Percentiles rank a stretch among this genome's conserved stretches.
These are phyloP conservation scores for Tuberolachnus salignus DNA, from an alignment of 2,888 invertebrate species.

Conservation along the genomic window DNA sequence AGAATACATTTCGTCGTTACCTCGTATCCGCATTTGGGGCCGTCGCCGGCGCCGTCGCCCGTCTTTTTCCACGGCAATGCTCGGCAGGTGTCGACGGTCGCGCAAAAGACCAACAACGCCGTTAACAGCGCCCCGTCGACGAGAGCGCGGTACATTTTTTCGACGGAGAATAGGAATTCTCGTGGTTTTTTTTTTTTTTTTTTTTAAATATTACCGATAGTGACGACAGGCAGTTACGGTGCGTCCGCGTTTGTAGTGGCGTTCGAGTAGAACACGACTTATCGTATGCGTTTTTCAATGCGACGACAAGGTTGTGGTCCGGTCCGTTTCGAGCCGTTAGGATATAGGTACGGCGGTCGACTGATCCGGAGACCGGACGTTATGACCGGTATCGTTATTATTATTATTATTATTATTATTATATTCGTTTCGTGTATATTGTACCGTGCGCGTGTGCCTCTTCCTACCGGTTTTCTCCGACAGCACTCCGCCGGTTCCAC, in stretches of 20 bases:
- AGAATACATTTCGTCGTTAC: background rate
- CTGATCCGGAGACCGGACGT: constrained; percentile 21
- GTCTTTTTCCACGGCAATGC: background rate
- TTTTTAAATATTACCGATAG: too few relatives aligned
- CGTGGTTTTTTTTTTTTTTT: too few relatives aligned
- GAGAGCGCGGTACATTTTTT: background rate
- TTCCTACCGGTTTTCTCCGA: too few relatives aligned
- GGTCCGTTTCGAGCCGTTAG: background rate
- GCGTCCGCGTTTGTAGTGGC: background rate
- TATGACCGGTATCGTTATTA: background rate
- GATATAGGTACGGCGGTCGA: background rate
- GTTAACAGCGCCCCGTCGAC: too few relatives aligned
- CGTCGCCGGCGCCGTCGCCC: background rate
- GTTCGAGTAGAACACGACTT: background rate
- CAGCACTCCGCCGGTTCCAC: too few relatives aligned
- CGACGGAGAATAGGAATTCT: background rate
- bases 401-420: background rate
- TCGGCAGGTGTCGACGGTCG: background rate
- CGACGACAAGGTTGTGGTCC: background rate
- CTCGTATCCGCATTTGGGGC: constrained; percentile 21
- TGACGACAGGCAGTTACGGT: too few relatives aligned
- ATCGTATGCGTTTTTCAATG: background rate
- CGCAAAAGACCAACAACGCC: background rate
- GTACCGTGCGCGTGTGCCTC: background rate
- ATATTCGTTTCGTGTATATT: constrained; percentile 19